phyloP scores from a whole-genome alignment of 2,888 invertebrate genomes.

The Cancer borealis region DNA sequence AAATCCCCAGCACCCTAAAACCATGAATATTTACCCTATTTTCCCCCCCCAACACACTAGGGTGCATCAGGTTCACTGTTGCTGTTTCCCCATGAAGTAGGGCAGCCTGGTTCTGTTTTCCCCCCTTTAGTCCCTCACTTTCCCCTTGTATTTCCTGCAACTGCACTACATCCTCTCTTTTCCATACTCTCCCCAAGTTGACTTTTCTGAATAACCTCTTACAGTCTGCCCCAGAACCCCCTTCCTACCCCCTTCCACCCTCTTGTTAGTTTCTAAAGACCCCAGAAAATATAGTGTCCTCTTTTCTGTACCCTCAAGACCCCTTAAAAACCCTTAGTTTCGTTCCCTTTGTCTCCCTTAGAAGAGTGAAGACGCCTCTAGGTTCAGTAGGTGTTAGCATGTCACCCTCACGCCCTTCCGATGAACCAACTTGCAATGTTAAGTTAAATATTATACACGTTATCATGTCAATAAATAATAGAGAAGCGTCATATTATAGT shows the following conservation, averaged over 20 bases:
- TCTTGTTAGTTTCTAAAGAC: too few relatives aligned
- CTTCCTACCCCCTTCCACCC: too few relatives aligned
- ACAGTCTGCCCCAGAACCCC: too few relatives aligned
- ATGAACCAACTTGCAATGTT: not conserved
- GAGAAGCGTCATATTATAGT: not conserved
- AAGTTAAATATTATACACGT: not conserved
- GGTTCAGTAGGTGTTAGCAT: not conserved
- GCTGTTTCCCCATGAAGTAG: not conserved
- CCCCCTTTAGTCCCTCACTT: not conserved
- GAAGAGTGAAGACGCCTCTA: not conserved
- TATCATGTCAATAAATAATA: not conserved
- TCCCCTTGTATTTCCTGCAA: not conserved
- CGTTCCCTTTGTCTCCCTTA: not conserved
- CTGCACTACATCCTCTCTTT: not conserved
- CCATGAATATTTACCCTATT: not conserved
- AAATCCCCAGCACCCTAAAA: not conserved
- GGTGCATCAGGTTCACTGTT: not conserved
- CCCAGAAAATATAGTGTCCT: not conserved
- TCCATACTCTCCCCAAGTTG: not conserved
- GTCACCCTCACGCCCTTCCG: not conserved
- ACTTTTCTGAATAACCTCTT: not conserved
- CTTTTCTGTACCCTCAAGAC: too few relatives aligned
- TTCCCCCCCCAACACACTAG: not conserved
- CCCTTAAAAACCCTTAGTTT: too few relatives aligned
- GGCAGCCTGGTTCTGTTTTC: not conserved